A percentile compares a stretch with the other conserved stretches of the same genome.
Conservation (phyloP, 2,113 vertebrate genomes). For the Spermophilus dauricus region DNA sequence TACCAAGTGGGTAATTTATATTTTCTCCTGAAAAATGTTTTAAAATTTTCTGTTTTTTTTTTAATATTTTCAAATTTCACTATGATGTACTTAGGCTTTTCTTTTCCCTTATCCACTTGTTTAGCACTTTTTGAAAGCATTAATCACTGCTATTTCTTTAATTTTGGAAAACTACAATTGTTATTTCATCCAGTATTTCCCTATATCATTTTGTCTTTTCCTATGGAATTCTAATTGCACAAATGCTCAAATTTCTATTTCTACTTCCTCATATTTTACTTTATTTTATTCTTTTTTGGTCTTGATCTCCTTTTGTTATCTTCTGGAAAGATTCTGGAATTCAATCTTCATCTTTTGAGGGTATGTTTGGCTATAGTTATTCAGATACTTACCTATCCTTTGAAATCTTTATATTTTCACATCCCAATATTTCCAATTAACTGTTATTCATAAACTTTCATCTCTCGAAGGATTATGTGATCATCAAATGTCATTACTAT, state of each 20-base stretch:
- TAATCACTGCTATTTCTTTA: background rate
- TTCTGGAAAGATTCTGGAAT: background rate
- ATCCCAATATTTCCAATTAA: background rate
- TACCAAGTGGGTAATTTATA: background rate
- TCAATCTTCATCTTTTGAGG: background rate
- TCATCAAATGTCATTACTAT: background rate
- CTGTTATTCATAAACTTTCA: background rate
- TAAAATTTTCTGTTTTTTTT: background rate
- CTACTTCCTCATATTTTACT: background rate
- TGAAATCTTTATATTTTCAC: background rate
- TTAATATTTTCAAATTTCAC: background rate
- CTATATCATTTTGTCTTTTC: background rate
- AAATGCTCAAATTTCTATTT: background rate
- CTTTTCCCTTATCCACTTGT: background rate
- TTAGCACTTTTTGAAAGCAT: background rate
- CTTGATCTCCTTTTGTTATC: background rate
- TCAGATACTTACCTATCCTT: background rate
- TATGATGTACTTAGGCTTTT: background rate
- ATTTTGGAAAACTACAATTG: background rate
- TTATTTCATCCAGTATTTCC: background rate
- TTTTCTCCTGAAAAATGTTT: background rate
- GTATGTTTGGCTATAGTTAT: background rate
- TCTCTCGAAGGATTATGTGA: background rate
- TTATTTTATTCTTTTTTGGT: background rate
- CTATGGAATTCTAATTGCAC: background rate